Base-by-base conservation (phyloP, 2,888 invertebrate genomes). In the Drosophila rellima region DNA sequence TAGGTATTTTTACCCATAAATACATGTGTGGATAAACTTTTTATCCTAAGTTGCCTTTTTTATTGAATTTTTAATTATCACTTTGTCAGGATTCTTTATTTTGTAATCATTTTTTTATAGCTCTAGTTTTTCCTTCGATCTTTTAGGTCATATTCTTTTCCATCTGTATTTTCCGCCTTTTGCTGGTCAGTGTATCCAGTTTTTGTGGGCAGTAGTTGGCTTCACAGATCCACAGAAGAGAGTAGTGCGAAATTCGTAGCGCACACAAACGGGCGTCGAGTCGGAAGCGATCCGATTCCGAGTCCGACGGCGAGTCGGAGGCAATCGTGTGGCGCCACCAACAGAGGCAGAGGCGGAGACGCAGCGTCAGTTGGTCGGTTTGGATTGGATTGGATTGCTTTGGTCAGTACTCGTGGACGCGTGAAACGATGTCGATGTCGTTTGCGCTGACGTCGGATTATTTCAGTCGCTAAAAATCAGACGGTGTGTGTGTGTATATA, bases 371-470 rank as follows among this genome's bases (percentile, higher is more conserved):
- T 56, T 37, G 40, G 20, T 55, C 44, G 42, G 54, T 3, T 26
- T 26, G 26, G 26, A 13, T 33, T 33, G 13, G 10, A 10, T 8
- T 0, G 29, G 29, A 23, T 31, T 26, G 44, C 54, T 54, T 39
- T 78, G 75, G 78, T 76, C 76, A 76, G 76, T 76, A 78, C 76
- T 76, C 76, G 88, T 82, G 78, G 69, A 89, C 82, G 85, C 85
- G 85, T 86, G 82, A 82, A 59, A 89, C 89, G 89, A 86, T 86
- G 85, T 73, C 88, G 86, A 85, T 85, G 85, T 73, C 80, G 85
- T 89, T 78, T 69, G 89, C 84, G 89, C 83, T 89, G 80, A 86
- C 89, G 87, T 76, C 79, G 84, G 54, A 42, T 26, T n/a, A 45
- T 63, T 71, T 73, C 74, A 78, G 63, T 60, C 73, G 80, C 62